phyloP scores from a whole-genome alignment of 2,888 invertebrate species.

The Ashinkailepas kermadecensis region DNA sequence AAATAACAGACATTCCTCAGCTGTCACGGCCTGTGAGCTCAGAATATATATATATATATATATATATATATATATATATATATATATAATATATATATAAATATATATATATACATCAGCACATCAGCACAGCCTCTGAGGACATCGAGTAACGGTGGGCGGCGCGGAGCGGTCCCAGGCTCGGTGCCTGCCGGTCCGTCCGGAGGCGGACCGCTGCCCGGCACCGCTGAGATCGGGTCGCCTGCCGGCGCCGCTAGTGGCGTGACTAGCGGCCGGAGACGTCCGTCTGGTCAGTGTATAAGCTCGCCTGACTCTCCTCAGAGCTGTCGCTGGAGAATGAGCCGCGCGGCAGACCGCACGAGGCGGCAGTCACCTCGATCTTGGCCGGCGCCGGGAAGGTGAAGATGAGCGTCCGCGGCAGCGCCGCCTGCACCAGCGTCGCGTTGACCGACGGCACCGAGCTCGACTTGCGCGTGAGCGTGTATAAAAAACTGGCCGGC shows the following conservation, averaged over 20 bases:
- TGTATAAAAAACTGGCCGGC: slow-evolving; percentile 9
- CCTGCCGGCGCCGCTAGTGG: background rate
- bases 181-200: background rate
- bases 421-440: background rate
- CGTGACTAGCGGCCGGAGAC: background rate
- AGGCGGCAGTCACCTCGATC: background rate
- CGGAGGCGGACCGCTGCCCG: background rate
- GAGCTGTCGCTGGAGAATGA: slow-evolving; percentile 6
- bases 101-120: background rate
- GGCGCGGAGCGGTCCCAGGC: background rate
- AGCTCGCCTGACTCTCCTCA: background rate
- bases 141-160: background rate
- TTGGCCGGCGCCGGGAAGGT: background rate
- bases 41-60: background rate
- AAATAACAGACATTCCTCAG: background rate
- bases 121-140: background rate
- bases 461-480: slow-evolving; percentile 8
- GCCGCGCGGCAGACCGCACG: slow-evolving; percentile 13
- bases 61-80: too few species aligned
- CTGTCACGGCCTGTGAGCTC: background rate
- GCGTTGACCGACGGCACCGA: slow-evolving; percentile 4
- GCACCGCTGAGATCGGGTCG: slow-evolving; percentile 1
- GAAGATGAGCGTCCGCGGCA: background rate
- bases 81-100: too few species aligned
- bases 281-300: background rate